These are phyloP conservation scores for Sander vitreus DNA, from an alignment of 2,113 vertebrate genomes.

Conservation along the genomic window DNA sequence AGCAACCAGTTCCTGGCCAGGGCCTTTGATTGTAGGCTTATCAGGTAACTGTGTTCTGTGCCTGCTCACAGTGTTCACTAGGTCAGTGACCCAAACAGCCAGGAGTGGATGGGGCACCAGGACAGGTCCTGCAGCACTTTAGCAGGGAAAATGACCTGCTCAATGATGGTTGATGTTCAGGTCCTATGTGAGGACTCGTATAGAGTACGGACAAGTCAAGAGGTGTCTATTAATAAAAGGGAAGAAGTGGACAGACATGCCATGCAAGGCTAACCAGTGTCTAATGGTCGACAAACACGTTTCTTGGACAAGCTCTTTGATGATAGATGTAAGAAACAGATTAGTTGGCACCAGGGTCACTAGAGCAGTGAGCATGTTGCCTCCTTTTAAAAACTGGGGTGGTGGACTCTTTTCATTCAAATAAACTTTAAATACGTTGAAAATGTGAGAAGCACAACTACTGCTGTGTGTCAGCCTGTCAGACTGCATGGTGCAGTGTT, in stretches of 20 bases:
- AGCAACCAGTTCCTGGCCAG: conserved; percentile 76
- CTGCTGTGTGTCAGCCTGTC: background rate
- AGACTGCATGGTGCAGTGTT: background rate
- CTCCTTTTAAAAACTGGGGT: background rate
- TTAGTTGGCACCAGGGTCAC: background rate
- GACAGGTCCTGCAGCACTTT: conserved; percentile 6
- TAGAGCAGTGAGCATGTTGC: background rate
- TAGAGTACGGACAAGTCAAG: background rate
- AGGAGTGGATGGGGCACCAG: conserved; percentile 8
- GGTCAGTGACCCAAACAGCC: conserved; percentile 36
- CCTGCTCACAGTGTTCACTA: conserved; percentile 45
- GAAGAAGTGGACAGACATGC: background rate
- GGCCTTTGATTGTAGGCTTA: conserved; percentile 69
- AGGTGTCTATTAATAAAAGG: background rate
- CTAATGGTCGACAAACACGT: background rate
- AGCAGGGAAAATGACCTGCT: background rate
- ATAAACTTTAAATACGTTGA: background rate
- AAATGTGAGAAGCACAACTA: background rate
- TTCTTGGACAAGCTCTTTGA: background rate
- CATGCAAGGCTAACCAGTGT: background rate
- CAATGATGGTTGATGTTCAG: background rate
- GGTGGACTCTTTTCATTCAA: background rate
- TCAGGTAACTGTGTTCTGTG: conserved; percentile 76
- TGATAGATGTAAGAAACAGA: background rate
- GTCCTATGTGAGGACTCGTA: background rate